Conservation (phyloP, 37 sponge, comb jelly and placozoan species). For the Tethya wilhelma region DNA sequence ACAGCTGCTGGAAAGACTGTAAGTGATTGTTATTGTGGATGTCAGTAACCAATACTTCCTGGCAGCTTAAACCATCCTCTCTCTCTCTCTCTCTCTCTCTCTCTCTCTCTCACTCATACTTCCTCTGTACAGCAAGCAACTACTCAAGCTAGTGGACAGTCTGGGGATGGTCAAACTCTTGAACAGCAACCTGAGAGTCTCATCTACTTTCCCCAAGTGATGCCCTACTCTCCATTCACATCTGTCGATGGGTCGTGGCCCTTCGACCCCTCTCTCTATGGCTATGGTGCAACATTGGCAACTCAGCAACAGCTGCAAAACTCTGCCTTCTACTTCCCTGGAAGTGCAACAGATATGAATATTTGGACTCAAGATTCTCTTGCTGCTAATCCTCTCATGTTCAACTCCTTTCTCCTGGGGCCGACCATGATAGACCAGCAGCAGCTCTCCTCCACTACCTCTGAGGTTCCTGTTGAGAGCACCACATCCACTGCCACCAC, state of each 20-base stretch:
- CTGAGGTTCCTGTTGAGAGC: not conserved
- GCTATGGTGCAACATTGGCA: constrained; percentile 37
- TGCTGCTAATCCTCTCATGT: constrained; percentile 26
- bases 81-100: no score
- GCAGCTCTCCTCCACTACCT: not conserved
- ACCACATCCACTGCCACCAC: not conserved
- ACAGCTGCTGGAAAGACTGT: no score
- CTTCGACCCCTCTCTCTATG: constrained; percentile 52
- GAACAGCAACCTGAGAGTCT: no score
- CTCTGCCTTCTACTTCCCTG: constrained; percentile 45
- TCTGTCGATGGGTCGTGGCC: constrained; percentile 55
- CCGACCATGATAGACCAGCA: constrained; percentile 53
- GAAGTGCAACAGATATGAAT: constrained; percentile 27
- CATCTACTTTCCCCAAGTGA: no score
- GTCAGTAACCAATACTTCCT: no score
- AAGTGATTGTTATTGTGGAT: no score
- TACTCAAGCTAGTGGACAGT: no score
- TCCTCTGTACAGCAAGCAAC: no score
- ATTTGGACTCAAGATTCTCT: constrained; percentile 66
- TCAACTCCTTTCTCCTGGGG: constrained; percentile 27
- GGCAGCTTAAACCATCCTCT: no score
- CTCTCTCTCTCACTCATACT: no score
- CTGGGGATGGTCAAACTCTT: no score
- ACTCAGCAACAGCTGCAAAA: constrained; percentile 36
- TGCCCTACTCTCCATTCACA: constrained; percentile 52